Percentiles rank a stretch among this genome's conserved stretches.
phyloP scores from a whole-genome alignment of 2,888 invertebrate genomes.

The Cryptocephalus primarius region DNA sequence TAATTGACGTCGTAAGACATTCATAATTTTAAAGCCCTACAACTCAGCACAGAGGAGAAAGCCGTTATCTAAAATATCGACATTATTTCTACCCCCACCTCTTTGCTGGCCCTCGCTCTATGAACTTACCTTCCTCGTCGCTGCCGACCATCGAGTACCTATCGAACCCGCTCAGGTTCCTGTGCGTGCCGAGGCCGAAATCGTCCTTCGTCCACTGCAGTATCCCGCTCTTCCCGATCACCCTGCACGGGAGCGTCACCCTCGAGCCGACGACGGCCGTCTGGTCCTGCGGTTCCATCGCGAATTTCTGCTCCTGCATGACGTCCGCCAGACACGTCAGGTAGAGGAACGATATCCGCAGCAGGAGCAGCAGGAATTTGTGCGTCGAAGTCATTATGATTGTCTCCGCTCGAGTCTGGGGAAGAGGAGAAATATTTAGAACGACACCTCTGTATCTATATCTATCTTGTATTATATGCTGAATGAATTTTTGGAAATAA shows the following conservation, averaged over 20 bases:
- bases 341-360: constrained; percentile 22
- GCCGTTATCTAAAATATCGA: too few species aligned
- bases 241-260: constrained; percentile 81
- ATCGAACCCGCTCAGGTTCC: constrained; percentile 84
- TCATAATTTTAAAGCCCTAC: too few species aligned
- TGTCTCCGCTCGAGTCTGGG: constrained; percentile 18
- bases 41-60: too few species aligned
- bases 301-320: constrained; percentile 68
- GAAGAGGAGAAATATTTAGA: constrained; percentile 4
- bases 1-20: too few species aligned
- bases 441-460: too few species aligned
- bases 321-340: constrained; percentile 22
- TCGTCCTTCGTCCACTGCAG: constrained; percentile 97
- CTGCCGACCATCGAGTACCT: constrained; percentile 94
- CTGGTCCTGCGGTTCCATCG: constrained; percentile 85
- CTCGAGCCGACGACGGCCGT: constrained; percentile 81
- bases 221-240: constrained; percentile 77
- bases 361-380: constrained; percentile 33
- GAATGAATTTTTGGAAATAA: too few species aligned
- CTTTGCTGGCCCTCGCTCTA: too few species aligned
- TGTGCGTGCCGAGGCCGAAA: constrained; percentile 85
- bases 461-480: too few species aligned
- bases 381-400: constrained; percentile 29
- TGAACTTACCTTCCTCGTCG: constrained; percentile 85
- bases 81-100: too few species aligned